Evolutionary conservation across 1,140 invertebrate species (phyloP).

Genomic region (Xylocopa sonorina): DNA sequence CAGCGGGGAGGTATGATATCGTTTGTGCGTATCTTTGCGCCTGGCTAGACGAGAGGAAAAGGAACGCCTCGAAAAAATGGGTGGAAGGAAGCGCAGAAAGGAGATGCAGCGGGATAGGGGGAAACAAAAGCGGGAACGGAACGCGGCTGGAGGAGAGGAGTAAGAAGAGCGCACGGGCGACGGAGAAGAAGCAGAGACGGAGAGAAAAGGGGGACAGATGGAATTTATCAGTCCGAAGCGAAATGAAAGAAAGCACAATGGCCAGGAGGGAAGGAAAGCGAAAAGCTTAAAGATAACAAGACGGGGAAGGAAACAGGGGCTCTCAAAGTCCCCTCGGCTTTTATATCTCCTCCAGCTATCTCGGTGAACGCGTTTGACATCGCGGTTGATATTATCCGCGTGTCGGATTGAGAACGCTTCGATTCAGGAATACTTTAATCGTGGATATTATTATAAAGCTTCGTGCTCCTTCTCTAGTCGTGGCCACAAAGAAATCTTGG

Average conservation of each 20-base stretch:
- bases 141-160: not conserved
- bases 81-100: not conserved
- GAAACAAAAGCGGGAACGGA: slow-evolving; percentile 18
- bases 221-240: slow-evolving; percentile 44
- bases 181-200: not conserved
- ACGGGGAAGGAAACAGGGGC: slow-evolving; percentile 14
- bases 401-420: not conserved
- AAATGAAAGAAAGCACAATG: slow-evolving; percentile 39
- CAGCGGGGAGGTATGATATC: not conserved
- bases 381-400: too few species aligned
- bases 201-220: not conserved
- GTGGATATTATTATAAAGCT: not conserved
- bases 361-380: too few species aligned
- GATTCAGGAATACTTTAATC: not conserved
- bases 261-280: not conserved
- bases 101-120: slow-evolving; percentile 1
- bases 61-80: not conserved
- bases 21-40: slow-evolving; percentile 36
- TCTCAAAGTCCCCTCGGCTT: slow-evolving; percentile 7
- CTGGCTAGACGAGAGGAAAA: slow-evolving; percentile 4
- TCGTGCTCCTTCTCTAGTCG: not conserved
- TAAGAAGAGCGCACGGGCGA: not conserved
- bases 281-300: slow-evolving; percentile 24
- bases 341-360: not conserved
- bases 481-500: not conserved